Evolutionary conservation across 2,888 invertebrate species (phyloP).

Genomic region (Amphipoea oculea): DNA sequence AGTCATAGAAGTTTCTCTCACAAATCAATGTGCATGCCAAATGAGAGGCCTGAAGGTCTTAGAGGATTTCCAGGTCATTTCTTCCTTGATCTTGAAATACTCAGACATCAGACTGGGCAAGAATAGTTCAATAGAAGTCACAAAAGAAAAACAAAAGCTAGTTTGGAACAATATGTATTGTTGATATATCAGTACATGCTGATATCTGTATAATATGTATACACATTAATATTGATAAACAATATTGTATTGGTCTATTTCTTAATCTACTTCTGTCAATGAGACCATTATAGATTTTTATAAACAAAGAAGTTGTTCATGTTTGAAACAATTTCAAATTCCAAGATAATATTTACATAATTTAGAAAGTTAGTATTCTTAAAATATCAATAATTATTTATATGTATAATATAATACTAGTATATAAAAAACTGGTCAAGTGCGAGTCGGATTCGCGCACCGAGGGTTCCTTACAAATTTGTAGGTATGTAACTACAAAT

Average conservation of each 20-base stretch:
- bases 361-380: too few relatives aligned
- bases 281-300: not conserved
- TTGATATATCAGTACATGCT: conserved; percentile 8
- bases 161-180: conserved; percentile 6
- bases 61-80: conserved; percentile 29
- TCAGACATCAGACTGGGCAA: not conserved
- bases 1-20: not conserved
- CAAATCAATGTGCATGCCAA: conserved; percentile 21
- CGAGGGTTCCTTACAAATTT: too few relatives aligned
- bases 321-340: too few relatives aligned
- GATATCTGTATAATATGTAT: not conserved
- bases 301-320: not conserved
- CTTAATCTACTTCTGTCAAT: not conserved
- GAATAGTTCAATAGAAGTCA: not conserved
- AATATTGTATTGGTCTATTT: not conserved
- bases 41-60: conserved; percentile 23
- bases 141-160: conserved; percentile 15
- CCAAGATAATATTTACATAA: too few relatives aligned
- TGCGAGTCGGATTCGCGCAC: too few relatives aligned
- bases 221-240: not conserved
- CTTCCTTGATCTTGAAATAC: conserved; percentile 37
- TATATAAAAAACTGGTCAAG: too few relatives aligned
- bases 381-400: too few relatives aligned
- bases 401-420: too few relatives aligned
- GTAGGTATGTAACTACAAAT: too few relatives aligned